A percentile compares a stretch with the other conserved stretches of the same genome.
Evolutionary conservation across 1,140 invertebrate genomes (phyloP).

Genomic region (Psilanteris sp.): DNA sequence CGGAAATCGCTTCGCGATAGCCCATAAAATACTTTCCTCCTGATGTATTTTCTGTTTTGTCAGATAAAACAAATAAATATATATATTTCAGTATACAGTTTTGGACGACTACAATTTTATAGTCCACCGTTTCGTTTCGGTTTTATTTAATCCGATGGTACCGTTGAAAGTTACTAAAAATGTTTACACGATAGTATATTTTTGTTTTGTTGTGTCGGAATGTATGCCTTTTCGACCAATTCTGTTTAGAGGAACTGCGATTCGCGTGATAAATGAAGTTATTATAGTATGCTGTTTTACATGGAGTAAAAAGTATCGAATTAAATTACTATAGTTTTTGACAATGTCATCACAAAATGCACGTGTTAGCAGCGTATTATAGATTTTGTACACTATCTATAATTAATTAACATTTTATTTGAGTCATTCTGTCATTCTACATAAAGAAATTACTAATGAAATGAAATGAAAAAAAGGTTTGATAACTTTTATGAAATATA

Average conservation of each 20-base stretch:
- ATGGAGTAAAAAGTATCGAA: too few relatives aligned
- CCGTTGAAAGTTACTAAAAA: conserved; percentile 11
- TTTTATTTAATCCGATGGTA: conserved; percentile 20
- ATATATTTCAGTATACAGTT: conserved; percentile 24
- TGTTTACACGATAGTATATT: conserved; percentile 19
- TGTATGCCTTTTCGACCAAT: conserved; percentile 3
- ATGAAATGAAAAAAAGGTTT: too few relatives aligned
- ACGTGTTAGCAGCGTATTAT: too few relatives aligned
- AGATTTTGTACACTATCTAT: too few relatives aligned
- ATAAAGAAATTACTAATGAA: too few relatives aligned
- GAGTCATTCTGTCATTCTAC: too few relatives aligned
- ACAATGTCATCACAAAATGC: too few relatives aligned
- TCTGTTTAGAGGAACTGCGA: not conserved
- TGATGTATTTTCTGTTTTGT: conserved; percentile 48
- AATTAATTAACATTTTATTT: too few relatives aligned
- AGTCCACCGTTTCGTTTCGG: conserved; percentile 1
- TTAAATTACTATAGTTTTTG: too few relatives aligned
- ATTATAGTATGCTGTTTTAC: too few relatives aligned
- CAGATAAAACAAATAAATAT: conserved; percentile 33
- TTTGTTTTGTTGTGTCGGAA: conserved; percentile 6
- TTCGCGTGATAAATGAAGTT: not conserved
- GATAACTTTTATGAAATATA: too few relatives aligned
- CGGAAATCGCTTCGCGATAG: conserved; percentile 54
- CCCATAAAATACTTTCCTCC: conserved; percentile 50
- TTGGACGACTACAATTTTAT: conserved; percentile 15